Percentiles rank a stretch among this genome's conserved stretches.
phyloP scores from a whole-genome alignment of 2,113 vertebrate species.

The Scolopax mira region DNA sequence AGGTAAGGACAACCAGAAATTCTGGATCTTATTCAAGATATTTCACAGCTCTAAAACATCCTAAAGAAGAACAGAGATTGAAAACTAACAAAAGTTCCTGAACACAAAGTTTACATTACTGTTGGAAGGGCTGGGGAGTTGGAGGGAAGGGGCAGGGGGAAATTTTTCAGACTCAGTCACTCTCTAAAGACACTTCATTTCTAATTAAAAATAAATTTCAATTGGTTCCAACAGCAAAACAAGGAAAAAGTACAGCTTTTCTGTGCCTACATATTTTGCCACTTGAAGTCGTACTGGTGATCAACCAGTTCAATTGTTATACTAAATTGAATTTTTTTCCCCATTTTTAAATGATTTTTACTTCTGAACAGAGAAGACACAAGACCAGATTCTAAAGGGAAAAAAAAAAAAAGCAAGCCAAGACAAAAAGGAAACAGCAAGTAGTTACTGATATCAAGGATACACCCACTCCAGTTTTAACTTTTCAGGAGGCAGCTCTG shows the following conservation, averaged over 20 bases:
- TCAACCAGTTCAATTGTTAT: not conserved
- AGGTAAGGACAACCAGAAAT: not conserved
- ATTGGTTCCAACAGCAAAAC: not conserved
- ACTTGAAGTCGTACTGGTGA: not conserved
- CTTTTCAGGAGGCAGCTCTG: constrained; percentile 91
- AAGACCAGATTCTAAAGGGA: not conserved
- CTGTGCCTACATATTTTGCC: not conserved
- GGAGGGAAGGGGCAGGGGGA: fast-evolving
- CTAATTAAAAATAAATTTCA: not conserved
- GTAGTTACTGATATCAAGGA: constrained; percentile 78
- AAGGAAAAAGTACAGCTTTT: not conserved
- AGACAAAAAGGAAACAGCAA: not conserved
- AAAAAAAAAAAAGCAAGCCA: not conserved
- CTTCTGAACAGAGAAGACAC: not conserved
- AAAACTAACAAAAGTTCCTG: not conserved
- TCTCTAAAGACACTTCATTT: not conserved
- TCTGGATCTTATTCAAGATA: not conserved
- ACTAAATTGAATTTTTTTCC: not conserved
- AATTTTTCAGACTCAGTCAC: not conserved
- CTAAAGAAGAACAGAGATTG: not conserved
- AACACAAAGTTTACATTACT: not conserved
- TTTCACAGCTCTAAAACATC: not conserved
- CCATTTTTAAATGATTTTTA: not conserved
- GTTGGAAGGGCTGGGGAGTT: too few species aligned
- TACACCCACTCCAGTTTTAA: constrained; percentile 99